Evolutionary conservation across 2,113 vertebrate species (phyloP).

Genomic region (Mormyrus iriodes): DNA sequence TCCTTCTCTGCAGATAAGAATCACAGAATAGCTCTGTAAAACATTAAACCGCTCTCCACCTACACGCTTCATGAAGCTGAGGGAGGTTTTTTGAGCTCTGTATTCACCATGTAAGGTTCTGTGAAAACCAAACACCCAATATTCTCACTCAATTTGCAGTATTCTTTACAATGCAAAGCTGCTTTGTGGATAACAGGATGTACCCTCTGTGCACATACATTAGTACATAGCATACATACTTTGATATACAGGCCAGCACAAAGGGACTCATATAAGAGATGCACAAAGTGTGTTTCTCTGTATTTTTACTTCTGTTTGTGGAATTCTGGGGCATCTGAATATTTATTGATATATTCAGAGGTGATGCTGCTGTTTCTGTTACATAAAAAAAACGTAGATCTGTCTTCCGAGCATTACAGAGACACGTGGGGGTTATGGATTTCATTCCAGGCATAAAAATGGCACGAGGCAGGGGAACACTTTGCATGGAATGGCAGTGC

Average conservation of each 20-base stretch:
- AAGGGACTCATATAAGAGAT: neutral
- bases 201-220: neutral
- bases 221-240: neutral
- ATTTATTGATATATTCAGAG: neutral
- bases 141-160: neutral
- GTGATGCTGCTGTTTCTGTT: neutral
- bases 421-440: neutral
- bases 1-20: neutral
- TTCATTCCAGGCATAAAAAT: neutral
- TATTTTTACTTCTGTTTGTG: neutral
- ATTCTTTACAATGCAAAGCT: neutral
- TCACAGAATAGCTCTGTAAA: neutral
- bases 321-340: neutral
- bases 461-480: neutral
- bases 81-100: neutral
- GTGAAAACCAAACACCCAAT: neutral
- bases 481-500: neutral
- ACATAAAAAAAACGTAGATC: neutral
- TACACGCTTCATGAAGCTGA: neutral
- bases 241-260: neutral
- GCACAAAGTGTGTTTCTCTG: neutral
- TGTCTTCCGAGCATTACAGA: neutral
- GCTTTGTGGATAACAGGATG: neutral
- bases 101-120: neutral
- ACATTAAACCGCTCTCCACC: neutral